Conservation (phyloP, 2,888 invertebrate genomes). For the Ormia ochracea region DNA sequence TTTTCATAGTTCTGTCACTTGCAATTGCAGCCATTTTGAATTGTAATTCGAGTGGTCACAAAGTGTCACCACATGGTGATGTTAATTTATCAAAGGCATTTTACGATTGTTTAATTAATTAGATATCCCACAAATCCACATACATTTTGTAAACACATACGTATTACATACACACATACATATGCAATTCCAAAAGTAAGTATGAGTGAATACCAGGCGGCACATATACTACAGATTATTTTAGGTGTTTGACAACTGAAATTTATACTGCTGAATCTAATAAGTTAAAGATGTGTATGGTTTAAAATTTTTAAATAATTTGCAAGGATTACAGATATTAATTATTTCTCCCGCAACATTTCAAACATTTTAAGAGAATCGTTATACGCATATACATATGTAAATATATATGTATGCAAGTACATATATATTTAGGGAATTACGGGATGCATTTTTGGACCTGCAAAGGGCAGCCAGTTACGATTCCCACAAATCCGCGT, state of each 20-base stretch:
- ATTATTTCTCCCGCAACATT: too few relatives aligned
- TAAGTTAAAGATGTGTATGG: too few relatives aligned
- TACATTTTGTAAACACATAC: background rate
- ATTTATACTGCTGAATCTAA: background rate
- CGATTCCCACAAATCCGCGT: too few relatives aligned
- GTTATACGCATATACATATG: too few relatives aligned
- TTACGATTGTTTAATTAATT: conserved; percentile 69
- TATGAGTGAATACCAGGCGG: background rate
- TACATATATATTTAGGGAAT: too few relatives aligned
- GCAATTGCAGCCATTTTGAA: conserved; percentile 60
- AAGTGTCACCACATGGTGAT: conserved; percentile 66
- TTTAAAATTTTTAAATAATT: too few relatives aligned
- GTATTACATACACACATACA: background rate
- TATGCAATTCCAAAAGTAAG: background rate
- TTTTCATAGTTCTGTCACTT: conserved; percentile 53
- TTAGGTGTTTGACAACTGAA: background rate
- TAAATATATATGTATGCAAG: too few relatives aligned
- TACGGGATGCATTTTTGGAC: too few relatives aligned
- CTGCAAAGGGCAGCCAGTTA: too few relatives aligned
- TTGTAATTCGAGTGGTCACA: conserved; percentile 62
- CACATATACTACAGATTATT: background rate
- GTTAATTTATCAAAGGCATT: conserved; percentile 71
- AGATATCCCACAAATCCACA: conserved; percentile 35
- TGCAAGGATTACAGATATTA: too few relatives aligned
- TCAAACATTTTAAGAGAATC: too few relatives aligned